Evolutionary conservation across 53 echinoderm and acorn worm species (phyloP), one percentile per base, ranked within the genome.

Genomic region (Echinarachnius parma): DNA sequence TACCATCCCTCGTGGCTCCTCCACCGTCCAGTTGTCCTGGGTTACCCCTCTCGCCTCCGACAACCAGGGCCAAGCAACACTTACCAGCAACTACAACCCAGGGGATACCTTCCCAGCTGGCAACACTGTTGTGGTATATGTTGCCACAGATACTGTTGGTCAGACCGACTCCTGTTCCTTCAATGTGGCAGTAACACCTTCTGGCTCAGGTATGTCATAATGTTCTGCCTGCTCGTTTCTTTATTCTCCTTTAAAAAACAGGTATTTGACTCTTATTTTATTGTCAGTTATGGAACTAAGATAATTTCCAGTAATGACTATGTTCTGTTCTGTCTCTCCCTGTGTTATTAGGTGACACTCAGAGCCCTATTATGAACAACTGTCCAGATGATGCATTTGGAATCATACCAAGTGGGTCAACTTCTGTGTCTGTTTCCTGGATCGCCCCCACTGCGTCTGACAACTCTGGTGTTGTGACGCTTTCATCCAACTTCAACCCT

Each of bases 101-200:
- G 75, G 77, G 4, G 42, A 9, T 28, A 57, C 61, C 25, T 55
- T 76, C 31, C 28, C 52, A 25, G 68, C 60, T 21, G 84, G 89
- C 1, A 4, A 3, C 3, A 87, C 92, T 16, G n/a, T 13, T 14
- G 92, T 92, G 22, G 59, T 52, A 5, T 92, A 92, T 56, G 71
- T 49, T 1, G 87, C 83, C 49, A 66, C 47, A n/a, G 92, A 92
- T 59, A 62, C 75, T 28, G 49, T 77, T n/a, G 85, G 85, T 19
- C 75, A 65, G 34, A 59, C 66, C n/a, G 42, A 75, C 10, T 31
- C 34, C 4, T 85, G 85, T 48, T 63, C 64, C n/a, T 85, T 85
- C 50, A 30, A 33, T 14, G 56, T 85, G 49, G 66, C 63, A 4
- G 57, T 75, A 19, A 26, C 57, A 32, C n/a, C n/a, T n/a, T n/a